Base-by-base conservation (phyloP, 2,113 vertebrate species). In the Corvus cornix region DNA sequence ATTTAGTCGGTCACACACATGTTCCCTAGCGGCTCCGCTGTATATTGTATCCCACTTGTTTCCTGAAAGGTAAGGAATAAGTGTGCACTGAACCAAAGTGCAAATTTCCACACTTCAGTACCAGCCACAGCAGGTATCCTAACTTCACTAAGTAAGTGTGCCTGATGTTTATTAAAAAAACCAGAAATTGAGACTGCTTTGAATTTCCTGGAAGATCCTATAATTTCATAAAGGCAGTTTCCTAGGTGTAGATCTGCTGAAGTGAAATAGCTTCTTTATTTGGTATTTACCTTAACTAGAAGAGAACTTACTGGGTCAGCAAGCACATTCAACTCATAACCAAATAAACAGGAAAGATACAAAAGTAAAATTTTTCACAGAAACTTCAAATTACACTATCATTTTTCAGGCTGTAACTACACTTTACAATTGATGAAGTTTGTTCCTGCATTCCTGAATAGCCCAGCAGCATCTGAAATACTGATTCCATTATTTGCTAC, bases 1-100 rank as follows among this genome's bases (percentile, higher is more conserved):
- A 95, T 98, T 99, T 67, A 99, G 98, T 30, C 98, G 98, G 84
- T 99, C 99, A 97, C 99, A 99, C 90, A 98, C 95, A n/a, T 99
- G 98, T 90, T 99, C 99, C 93, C 97, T 94, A 5, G 98, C 96
- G 19, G 98, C 95, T n/a, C 99, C 99, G 2, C 98, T 98, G 97
- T 99, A 99, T 82, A 99, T 97, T 79, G 98, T 97, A 77, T 99
- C 99, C 99, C 99, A 99, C 24, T 98, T 98, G 91, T 97, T 97
- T 81, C 98, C 99, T 99, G 89, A 72, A 97, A 91, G 49, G 63
- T 92, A 35, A 97, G 68, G 69, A 88, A 87, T 77, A 96, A 52
- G 49, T 10, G 35, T 94, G 77, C 53, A 93, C 49, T 97, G 64
- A 98, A 70, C 12, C 68, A 89, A 84, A 33, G 74, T 46, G 56